Evolutionary conservation across 2,113 vertebrate species (phyloP).

Genomic region (Pyrgilauda ruficollis): DNA sequence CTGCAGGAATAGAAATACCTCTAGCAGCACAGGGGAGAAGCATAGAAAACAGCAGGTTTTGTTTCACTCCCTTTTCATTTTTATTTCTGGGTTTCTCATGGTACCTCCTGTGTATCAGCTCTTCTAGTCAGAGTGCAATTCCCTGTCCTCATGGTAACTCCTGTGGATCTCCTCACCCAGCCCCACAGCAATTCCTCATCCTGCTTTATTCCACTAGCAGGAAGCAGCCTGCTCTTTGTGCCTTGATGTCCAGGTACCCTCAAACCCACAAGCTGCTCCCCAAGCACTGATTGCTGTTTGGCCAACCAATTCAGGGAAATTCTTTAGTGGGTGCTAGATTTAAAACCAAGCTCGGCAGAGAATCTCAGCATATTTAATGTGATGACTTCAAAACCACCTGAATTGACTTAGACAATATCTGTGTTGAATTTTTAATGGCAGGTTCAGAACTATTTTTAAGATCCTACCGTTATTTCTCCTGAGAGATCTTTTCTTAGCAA

Average conservation of each 20-base stretch:
- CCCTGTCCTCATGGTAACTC: neutral
- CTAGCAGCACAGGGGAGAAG: neutral
- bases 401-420: conserved; percentile 4
- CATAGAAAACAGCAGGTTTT: neutral
- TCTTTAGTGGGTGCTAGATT: neutral
- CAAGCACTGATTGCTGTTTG: fast-evolving
- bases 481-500: conserved; percentile 54
- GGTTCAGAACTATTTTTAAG: conserved; percentile 53
- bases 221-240: neutral
- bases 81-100: neutral
- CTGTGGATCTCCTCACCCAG: neutral
- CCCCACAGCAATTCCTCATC: neutral
- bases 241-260: neutral
- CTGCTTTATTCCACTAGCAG: neutral
- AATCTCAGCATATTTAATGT: neutral
- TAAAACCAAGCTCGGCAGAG: neutral
- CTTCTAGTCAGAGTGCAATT: neutral
- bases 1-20: neutral
- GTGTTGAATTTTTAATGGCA: conserved; percentile 53
- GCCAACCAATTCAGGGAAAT: neutral
- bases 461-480: conserved; percentile 25
- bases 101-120: neutral
- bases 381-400: neutral
- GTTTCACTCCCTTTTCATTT: neutral
- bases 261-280: neutral